Percentiles rank a stretch among this genome's conserved stretches.
Conservation (phyloP, 2,797 vertebrate genomes). For the Mormyrus proboscirostris region DNA sequence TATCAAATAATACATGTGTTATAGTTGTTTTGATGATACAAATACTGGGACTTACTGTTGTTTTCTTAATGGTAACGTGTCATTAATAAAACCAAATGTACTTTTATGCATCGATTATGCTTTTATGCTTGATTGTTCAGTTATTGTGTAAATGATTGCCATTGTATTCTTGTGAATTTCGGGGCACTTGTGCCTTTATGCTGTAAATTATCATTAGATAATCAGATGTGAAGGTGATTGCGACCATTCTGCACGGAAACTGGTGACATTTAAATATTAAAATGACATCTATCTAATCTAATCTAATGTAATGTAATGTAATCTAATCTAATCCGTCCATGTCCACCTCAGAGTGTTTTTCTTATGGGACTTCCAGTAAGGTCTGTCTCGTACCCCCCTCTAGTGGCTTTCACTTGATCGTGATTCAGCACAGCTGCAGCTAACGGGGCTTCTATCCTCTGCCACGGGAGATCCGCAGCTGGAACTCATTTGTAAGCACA, state of each 20-base stretch:
- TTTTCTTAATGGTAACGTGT: not conserved
- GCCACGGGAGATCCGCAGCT: not conserved
- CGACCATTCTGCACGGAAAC: not conserved
- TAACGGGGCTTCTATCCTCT: not conserved
- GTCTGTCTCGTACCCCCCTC: conserved; percentile 1
- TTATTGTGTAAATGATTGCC: not conserved
- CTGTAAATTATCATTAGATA: not conserved
- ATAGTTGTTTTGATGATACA: not conserved
- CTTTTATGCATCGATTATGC: not conserved
- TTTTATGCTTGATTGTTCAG: not conserved
- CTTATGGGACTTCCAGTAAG: not conserved
- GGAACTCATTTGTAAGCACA: not conserved
- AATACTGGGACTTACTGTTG: not conserved
- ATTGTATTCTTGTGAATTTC: not conserved
- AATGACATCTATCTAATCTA: not conserved
- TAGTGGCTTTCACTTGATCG: not conserved
- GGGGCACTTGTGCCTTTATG: not conserved
- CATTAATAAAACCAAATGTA: not conserved
- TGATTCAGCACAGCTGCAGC: not conserved
- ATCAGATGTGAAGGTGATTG: not conserved
- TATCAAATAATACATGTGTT: not conserved
- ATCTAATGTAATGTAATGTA: not conserved
- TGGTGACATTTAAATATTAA: not conserved
- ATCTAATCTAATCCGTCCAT: not conserved
- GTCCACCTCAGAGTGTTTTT: not conserved